Evolutionary conservation across 2,113 vertebrate species (phyloP).

Genomic region (Ochotona princeps): DNA sequence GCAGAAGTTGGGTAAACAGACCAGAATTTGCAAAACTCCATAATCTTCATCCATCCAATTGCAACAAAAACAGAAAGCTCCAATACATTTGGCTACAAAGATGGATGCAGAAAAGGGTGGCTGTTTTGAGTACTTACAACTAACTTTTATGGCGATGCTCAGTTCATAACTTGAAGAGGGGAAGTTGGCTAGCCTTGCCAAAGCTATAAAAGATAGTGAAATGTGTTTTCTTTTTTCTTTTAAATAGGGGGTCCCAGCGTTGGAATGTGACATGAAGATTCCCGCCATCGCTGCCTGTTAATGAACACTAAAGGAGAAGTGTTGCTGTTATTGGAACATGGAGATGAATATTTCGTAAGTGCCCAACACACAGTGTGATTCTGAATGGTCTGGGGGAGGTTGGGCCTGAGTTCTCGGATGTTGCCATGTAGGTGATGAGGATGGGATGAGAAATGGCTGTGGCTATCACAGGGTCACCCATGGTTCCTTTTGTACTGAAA

Average conservation of each 20-base stretch:
- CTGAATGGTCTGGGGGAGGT: background rate
- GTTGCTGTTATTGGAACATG: background rate
- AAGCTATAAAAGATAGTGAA: background rate
- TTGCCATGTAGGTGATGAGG: background rate
- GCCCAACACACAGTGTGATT: background rate
- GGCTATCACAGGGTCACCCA: slow-evolving; percentile 90
- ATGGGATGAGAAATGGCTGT: slow-evolving; percentile 69
- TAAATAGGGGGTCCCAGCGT: background rate
- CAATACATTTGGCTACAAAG: background rate
- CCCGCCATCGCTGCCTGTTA: slow-evolving; percentile 68
- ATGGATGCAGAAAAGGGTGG: background rate
- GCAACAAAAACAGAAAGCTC: background rate
- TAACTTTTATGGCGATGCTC: background rate
- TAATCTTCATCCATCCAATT: background rate
- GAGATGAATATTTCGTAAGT: background rate
- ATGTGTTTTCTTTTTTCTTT: background rate
- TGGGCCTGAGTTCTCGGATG: background rate
- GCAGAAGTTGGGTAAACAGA: background rate
- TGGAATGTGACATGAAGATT: slow-evolving; percentile 17
- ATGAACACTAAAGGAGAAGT: background rate
- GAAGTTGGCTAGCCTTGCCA: background rate
- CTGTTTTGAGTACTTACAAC: background rate
- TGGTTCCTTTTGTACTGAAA: slow-evolving; percentile 93
- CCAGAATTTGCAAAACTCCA: background rate
- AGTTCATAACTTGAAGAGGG: background rate